These are phyloP conservation scores for Trichosurus vulpecula DNA, from an alignment of 2,797 vertebrate genomes.

Conservation along the genomic window DNA sequence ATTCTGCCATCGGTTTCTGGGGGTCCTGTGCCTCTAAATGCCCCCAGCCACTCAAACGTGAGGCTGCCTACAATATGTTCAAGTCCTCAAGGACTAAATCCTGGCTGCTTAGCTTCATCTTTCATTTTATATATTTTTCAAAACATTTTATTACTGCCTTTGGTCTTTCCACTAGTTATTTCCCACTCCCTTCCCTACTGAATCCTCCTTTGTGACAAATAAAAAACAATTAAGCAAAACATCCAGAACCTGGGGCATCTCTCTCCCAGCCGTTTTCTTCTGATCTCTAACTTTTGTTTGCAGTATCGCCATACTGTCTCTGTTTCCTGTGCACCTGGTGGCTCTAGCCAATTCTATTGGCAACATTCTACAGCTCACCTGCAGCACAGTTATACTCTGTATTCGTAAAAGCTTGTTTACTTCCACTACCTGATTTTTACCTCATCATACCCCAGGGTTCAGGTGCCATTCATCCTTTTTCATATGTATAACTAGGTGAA, in stretches of 20 bases:
- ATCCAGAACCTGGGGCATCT: neutral
- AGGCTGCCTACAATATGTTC: neutral
- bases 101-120: neutral
- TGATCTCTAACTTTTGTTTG: neutral
- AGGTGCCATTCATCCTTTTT: neutral
- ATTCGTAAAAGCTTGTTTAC: neutral
- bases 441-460: neutral
- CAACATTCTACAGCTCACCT: neutral
- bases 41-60: neutral
- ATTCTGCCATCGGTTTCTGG: slow-evolving; percentile 1
- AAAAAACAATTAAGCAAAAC: neutral
- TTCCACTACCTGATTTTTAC: neutral
- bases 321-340: neutral
- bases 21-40: neutral
- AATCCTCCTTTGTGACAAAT: neutral
- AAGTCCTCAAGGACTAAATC: neutral
- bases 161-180: neutral
- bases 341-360: neutral
- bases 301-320: neutral
- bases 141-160: neutral
- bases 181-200: neutral
- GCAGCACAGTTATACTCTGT: neutral
- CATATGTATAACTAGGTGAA: neutral
- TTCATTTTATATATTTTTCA: neutral
- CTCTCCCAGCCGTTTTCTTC: neutral